phyloP scores from a whole-genome alignment of 2,113 vertebrate species.

The Polyodon spathula region DNA sequence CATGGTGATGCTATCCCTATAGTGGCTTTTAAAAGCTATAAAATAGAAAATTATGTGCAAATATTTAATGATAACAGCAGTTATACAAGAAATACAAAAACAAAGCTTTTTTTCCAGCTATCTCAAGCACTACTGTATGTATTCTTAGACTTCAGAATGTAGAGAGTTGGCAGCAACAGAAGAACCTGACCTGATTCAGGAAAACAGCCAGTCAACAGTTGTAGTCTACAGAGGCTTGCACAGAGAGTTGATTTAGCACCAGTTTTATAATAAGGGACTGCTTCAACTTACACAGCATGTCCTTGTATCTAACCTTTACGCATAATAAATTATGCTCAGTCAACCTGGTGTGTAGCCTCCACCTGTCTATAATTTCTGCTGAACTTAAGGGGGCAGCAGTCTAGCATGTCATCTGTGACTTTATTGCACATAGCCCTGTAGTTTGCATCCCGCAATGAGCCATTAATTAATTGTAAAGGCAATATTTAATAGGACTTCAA shows the following conservation, averaged over 20 bases:
- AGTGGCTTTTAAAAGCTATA: too few relatives aligned
- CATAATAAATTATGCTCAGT: conserved; percentile 47
- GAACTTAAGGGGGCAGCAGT: conserved; percentile 27
- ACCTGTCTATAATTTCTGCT: conserved; percentile 20
- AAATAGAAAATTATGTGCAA: too few relatives aligned
- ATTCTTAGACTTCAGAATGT: too few relatives aligned
- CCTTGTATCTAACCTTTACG: conserved; percentile 60
- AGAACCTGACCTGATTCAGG: conserved; percentile 15
- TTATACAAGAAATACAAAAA: too few relatives aligned
- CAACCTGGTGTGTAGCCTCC: conserved; percentile 21
- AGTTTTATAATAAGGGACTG: conserved; percentile 48
- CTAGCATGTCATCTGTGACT: conserved; percentile 29
- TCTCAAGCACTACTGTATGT: too few relatives aligned
- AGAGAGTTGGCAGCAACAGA: conserved; percentile 26
- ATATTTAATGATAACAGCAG: too few relatives aligned
- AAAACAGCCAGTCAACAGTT: conserved; percentile 52
- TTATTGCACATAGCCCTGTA: conserved; percentile 15
- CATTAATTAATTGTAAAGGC: conserved; percentile 11
- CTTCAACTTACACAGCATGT: conserved; percentile 28
- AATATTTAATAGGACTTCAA: conserved; percentile 25
- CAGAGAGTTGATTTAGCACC: conserved; percentile 30
- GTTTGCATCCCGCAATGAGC: conserved; percentile 21
- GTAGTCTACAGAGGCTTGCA: conserved; percentile 17
- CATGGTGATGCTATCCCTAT: too few relatives aligned
- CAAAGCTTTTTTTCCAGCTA: too few relatives aligned